Percentiles rank a stretch among this genome's conserved stretches.
These are phyloP conservation scores for Psix sp. DNA, from an alignment of 1,140 invertebrate genomes.

Conservation along the genomic window DNA sequence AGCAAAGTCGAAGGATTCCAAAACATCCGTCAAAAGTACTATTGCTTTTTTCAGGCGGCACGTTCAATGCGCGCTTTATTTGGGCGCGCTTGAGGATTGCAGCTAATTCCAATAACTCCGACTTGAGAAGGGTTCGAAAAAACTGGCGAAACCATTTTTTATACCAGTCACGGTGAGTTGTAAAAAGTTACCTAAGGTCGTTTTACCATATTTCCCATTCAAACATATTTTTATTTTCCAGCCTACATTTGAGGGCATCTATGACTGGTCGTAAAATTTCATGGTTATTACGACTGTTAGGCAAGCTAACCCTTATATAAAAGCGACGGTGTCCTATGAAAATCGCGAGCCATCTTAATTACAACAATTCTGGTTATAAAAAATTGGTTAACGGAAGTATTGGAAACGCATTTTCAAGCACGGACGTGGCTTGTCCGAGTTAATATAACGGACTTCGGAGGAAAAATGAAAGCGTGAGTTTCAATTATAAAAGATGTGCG, in stretches of 20 bases:
- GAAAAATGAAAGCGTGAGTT: conserved; percentile 8
- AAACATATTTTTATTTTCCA: conserved; percentile 53
- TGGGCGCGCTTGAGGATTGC: conserved; percentile 14
- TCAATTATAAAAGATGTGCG: not conserved
- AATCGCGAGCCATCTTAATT: conserved; percentile 40
- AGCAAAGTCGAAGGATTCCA: too few species aligned
- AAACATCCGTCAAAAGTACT: too few species aligned
- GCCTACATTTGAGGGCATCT: conserved; percentile 43
- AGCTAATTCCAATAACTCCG: conserved; percentile 25
- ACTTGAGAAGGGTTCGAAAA: conserved; percentile 24
- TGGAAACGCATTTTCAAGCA: conserved; percentile 4
- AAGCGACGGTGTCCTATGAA: conserved; percentile 17
- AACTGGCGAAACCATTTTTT: conserved; percentile 24
- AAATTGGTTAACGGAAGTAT: conserved; percentile 13
- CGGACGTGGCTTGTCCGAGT: not conserved
- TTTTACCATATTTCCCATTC: conserved; percentile 52
- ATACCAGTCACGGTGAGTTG: conserved; percentile 19
- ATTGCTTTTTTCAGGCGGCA: conserved; percentile 20
- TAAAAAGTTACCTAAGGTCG: conserved; percentile 46
- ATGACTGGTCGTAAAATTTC: conserved; percentile 53
- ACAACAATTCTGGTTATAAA: conserved; percentile 6
- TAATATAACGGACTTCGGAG: not conserved
- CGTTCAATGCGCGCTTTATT: conserved; percentile 30
- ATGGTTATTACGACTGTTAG: conserved; percentile 54
- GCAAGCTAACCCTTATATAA: conserved; percentile 38